Evolutionary conservation across 2,113 vertebrate species (phyloP), one percentile per base, ranked within the genome.

Genomic region (Zosterops japonicus): DNA sequence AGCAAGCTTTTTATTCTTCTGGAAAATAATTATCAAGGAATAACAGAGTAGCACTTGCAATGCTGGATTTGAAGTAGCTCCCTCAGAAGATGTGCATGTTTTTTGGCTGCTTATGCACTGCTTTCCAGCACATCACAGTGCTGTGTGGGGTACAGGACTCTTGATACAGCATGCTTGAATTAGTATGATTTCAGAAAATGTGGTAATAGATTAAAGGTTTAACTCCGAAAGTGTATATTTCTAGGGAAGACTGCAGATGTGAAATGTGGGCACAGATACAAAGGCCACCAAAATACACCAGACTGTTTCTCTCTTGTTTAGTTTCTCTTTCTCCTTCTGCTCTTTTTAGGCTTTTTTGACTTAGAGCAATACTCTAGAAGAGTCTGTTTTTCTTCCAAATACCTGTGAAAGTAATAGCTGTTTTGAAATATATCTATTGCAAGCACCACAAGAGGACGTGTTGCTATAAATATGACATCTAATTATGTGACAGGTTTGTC

Each of bases 51-150:
- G 18, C 17, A 31, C 11, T 81, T 80, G 21, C 12, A 20, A 1
- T 46, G 12, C 35, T 83, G 67, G 35, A 27, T 87, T 84, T 70
- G 28, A 89, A 81, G 35, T 39, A 50, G 8, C 36, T 11, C 21
- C 1, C 22, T 57, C 5, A 27, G 35, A 81, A 77, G 25, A 59
- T 0, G 2, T 42, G 29, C 14, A 14, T 0, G 0, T 63, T 70
- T 47, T 55, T 52, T 53, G n/a, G 35, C 60, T 65, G 5, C 29
- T 41, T 39, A 13, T 1, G 15, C 20, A 1, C 35, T 41, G 28
- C 41, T 64, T 74, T 74, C 28, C 47, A 8, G 2, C 29, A 16
- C n/a, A 15, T 50, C 11, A 9, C 20, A 16, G 20, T 49, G 35
- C 52, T 57, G 12, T 24, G 29, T 49, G 50, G 10, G 14, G 28